Base-by-base conservation (phyloP, 2,797 vertebrate genomes). In the Buceros bicornis region DNA sequence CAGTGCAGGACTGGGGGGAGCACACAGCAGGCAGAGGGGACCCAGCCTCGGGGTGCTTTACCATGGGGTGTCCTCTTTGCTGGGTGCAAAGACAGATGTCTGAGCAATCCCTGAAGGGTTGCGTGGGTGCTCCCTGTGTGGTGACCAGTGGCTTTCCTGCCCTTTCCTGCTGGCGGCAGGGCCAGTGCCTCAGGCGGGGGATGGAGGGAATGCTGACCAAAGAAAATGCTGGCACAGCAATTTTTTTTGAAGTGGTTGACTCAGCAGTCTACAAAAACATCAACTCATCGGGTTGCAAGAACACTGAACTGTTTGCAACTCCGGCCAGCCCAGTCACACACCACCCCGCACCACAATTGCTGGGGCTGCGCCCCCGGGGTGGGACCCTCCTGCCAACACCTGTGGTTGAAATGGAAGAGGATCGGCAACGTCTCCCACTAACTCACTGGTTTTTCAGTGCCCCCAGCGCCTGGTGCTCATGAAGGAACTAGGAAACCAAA, bases 241-340 rank as follows among this genome's bases (percentile, higher is more conserved):
- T 90, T 88, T 83, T 25, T 56, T 8, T 48, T 24, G 6, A 21
- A 89, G 40, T 3, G 51, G 87, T 92, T 42, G 5, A 76, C 77
- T 90, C 7, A 2, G 88, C 92, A 70, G 61, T 60, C 86, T 29
- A 65, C 37, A 42, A 56, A 86, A 84, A 58, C 2, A 4, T 51
- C 10, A 0, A 80, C 84, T 85, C 87, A 56, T 8, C 0, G 16
- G 47, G 50, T 48, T 64, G 40, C 48, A 77, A 40, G 89, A 88
- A 57, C 73, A 51, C 54, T 0, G 2, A 58, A 42, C 33, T 15
- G 1, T 0, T 13, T 15, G 33, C 71, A 76, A 51, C n/a, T 37
- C 26, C 2, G 0, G 31, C 10, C 31, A n/a, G 71, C 13, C 1
- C 3, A 33, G 37, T 71, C 25, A 5, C 4, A 0, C 25, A 2